Evolutionary conservation across 2,888 invertebrate species (phyloP), one percentile per base, ranked within the genome.

Genomic region (Acleris sparsana): DNA sequence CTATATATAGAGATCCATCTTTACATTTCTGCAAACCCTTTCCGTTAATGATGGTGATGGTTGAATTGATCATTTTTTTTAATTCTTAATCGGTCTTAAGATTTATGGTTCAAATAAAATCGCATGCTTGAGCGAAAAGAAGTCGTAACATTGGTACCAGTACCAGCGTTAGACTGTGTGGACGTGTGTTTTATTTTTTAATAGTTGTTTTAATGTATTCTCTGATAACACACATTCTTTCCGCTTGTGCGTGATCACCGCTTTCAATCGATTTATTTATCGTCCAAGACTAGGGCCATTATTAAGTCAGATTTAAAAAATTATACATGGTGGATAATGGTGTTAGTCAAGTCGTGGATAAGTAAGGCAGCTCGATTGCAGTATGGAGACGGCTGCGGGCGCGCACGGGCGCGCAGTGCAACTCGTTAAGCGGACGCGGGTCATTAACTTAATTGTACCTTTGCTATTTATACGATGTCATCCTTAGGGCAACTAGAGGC

Each of bases 401-500:
- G 88, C 88, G 89, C 82, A 79, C 85, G 83, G 83, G 79, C 79
- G 84, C 77, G 80, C 84, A 77, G 59, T 60, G 29, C 63, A 48
- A 80, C 76, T 78, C 79, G 78, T 73, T 75, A 72, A 73, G 73
- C 80, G 80, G 74, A 77, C 73, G 78, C 76, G 71, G 72, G 69
- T 65, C 59, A 64, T 68, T 67, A 62, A 69, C 67, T 70, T 67
- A 67, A 70, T 72, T 70, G 75, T 76, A 73, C 72, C 73, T 73
- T 75, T 80, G 79, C 80, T 76, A 82, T 82, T 75, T 70, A 75
- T 76, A 65, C 77, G 73, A 83, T 92, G 80, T 92, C 84, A 83
- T 92, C 84, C 91, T 83, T 93, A 93, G 93, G 93, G 89, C 92
- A 91, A 88, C 85, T 93, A 88, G 93, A 93, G 84, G 91, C 89